Percentiles rank a stretch among this genome's conserved stretches.
Evolutionary conservation across 1,140 invertebrate genomes (phyloP).

Genomic region (Hirudo medicinalis): DNA sequence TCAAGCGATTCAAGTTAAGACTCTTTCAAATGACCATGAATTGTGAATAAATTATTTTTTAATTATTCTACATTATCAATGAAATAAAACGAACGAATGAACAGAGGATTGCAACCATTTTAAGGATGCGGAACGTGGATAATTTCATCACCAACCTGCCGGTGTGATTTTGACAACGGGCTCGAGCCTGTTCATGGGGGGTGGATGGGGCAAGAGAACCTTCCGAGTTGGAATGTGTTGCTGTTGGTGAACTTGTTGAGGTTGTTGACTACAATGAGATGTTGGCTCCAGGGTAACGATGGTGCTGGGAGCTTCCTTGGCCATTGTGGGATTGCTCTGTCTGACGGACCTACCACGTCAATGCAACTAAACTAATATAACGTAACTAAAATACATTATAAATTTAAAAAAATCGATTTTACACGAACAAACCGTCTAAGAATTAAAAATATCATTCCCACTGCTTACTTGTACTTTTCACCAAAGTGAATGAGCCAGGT

Average conservation of each 20-base stretch:
- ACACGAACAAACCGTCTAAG: not conserved
- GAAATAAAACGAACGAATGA: no score
- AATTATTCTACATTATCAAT: no score
- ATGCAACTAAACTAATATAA: not conserved
- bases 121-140: no score
- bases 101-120: no score
- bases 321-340: not conserved
- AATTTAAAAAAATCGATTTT: not conserved
- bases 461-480: slow-evolving; percentile 17
- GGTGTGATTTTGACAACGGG: not conserved
- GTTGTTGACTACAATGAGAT: not conserved
- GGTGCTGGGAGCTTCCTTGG: not conserved
- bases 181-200: not conserved
- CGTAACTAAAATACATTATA: not conserved
- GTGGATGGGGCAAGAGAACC: not conserved
- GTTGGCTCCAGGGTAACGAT: not conserved
- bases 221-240: slow-evolving; percentile 1
- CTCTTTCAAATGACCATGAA: no score
- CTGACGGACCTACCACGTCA: not conserved
- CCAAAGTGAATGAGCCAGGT: slow-evolving; percentile 23
- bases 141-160: not conserved
- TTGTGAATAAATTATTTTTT: no score
- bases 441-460: slow-evolving; percentile 31
- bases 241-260: not conserved
- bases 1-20: no score